A percentile compares a stretch with the other conserved stretches of the same genome.
Evolutionary conservation across 1,140 invertebrate genomes (phyloP).

Genomic region (Calliphora vicina): DNA sequence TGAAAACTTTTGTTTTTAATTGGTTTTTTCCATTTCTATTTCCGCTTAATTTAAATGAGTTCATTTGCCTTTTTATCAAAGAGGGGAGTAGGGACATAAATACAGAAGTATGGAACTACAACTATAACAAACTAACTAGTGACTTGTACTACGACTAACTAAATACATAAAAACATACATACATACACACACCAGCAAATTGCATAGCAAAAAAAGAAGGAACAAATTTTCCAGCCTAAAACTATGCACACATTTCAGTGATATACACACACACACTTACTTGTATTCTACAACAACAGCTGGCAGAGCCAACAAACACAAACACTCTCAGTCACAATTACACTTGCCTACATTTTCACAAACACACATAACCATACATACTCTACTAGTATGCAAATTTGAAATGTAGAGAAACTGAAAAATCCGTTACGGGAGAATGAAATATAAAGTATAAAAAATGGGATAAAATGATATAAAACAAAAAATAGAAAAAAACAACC

Average conservation of each 20-base stretch:
- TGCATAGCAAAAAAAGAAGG: background rate
- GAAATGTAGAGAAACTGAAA: no score
- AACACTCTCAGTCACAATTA: no score
- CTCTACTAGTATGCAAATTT: no score
- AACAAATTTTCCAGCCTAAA: background rate
- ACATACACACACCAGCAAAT: background rate
- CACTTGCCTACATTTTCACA: background rate
- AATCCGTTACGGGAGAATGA: no score
- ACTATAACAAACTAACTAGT: background rate
- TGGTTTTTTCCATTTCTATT: slow-evolving; percentile 29
- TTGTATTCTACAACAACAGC: background rate
- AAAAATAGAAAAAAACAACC: background rate
- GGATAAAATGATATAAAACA: background rate
- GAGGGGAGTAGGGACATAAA: background rate
- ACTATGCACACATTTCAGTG: background rate
- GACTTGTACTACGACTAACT: background rate
- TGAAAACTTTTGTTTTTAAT: slow-evolving; percentile 11
- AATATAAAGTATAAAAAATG: background rate
- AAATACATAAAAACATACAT: background rate
- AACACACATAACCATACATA: background rate
- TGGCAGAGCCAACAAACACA: background rate
- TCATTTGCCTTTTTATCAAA: slow-evolving; percentile 15
- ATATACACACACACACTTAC: background rate
- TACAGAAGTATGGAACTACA: background rate
- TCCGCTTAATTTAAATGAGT: slow-evolving; percentile 32